Percentiles rank a stretch among this genome's conserved stretches.
Evolutionary conservation across 2,797 vertebrate genomes (phyloP).

Genomic region (Synanceia verrucosa): DNA sequence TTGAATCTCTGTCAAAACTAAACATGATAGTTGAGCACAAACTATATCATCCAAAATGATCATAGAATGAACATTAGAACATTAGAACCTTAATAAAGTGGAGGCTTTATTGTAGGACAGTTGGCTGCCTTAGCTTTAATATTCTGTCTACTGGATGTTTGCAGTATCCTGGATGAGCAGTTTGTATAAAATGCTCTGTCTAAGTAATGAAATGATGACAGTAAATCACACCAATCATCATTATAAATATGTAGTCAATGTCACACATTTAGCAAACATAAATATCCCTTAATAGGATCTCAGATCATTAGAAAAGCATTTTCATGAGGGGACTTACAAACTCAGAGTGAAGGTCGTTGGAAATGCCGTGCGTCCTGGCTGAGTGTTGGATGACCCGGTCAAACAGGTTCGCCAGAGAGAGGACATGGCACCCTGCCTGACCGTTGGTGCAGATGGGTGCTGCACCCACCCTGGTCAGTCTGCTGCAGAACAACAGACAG

Average conservation of each 20-base stretch:
- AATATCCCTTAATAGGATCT: not conserved
- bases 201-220: not conserved
- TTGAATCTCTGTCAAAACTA: not conserved
- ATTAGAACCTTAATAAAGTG: not conserved
- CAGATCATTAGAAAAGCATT: not conserved
- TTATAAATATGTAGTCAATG: not conserved
- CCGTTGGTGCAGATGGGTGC: constrained; percentile 66
- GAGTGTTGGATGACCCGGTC: constrained; percentile 87
- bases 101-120: not conserved
- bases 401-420: constrained; percentile 82
- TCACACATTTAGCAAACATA: not conserved
- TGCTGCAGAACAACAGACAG: constrained; percentile 58
- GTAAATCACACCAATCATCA: not conserved
- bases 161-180: too few relatives aligned
- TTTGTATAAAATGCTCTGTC: too few relatives aligned
- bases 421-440: constrained; percentile 66
- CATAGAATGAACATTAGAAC: not conserved
- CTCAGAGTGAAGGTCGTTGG: constrained; percentile 82
- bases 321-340: constrained; percentile 72
- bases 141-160: too few relatives aligned
- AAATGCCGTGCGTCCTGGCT: constrained; percentile 81
- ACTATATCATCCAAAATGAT: not conserved
- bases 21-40: not conserved
- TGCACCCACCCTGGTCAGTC: constrained; percentile 33
- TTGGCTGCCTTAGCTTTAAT: too few relatives aligned